phyloP scores from a whole-genome alignment of 2,113 vertebrate species.

The Pantherophis guttatus region DNA sequence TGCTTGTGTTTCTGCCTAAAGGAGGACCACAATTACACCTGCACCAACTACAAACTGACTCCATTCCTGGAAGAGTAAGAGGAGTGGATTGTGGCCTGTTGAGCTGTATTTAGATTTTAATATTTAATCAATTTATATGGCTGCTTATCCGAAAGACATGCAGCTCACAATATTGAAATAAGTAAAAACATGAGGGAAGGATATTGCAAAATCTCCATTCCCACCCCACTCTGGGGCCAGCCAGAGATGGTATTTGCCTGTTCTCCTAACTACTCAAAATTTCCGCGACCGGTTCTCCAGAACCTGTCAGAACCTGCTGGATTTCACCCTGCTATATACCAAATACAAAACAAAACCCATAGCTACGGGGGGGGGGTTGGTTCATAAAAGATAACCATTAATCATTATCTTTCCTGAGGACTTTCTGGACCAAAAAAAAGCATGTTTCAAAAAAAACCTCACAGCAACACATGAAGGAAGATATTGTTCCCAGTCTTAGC shows the following conservation, averaged over 20 bases:
- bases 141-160: neutral
- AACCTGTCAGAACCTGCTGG: too few relatives aligned
- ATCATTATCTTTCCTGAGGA: neutral
- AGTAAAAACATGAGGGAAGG: neutral
- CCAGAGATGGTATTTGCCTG: too few relatives aligned
- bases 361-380: neutral
- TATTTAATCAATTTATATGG: neutral
- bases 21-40: neutral
- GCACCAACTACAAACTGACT: neutral
- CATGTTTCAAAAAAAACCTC: neutral
- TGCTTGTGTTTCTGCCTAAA: neutral
- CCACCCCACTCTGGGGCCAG: too few relatives aligned
- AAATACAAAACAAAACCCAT: neutral
- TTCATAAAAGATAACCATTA: neutral
- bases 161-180: neutral
- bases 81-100: neutral
- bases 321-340: neutral
- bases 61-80: neutral
- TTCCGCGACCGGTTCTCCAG: too few relatives aligned
- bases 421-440: neutral
- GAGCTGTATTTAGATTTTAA: neutral
- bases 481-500: neutral
- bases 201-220: too few relatives aligned
- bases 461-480: neutral
- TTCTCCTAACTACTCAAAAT: too few relatives aligned